Percentiles rank a stretch among this genome's conserved stretches.
Conservation (phyloP, 2,888 invertebrate species). For the Noctua fimbriata region DNA sequence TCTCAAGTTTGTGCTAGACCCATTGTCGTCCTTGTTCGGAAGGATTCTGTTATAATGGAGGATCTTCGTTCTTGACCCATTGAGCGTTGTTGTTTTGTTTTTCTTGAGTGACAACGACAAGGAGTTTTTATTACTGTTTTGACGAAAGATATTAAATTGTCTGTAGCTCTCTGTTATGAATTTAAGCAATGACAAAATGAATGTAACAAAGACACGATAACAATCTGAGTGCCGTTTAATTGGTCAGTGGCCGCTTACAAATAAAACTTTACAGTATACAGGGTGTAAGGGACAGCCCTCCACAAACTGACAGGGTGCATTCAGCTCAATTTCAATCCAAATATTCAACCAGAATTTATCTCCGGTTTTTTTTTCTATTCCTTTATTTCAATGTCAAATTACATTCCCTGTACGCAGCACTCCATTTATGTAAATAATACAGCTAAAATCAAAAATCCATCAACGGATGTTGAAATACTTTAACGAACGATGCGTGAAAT, state of each 20-base stretch:
- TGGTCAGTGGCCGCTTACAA: neutral
- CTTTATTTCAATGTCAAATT: no score
- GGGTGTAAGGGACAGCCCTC: no score
- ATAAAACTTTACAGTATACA: neutral
- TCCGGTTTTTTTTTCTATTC: no score
- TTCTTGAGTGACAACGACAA: slow-evolving; percentile 12
- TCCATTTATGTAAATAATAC: no score
- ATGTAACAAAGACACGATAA: neutral
- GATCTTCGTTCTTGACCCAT: slow-evolving; percentile 37
- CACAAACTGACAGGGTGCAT: no score
- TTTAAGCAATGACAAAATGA: neutral
- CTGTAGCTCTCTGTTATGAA: neutral
- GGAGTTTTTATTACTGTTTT: slow-evolving; percentile 34
- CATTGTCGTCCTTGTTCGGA: slow-evolving; percentile 34
- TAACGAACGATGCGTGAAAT: no score
- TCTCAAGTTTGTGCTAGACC: neutral
- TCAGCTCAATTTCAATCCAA: no score
- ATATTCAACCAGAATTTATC: no score
- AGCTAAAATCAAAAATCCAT: no score
- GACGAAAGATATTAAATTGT: slow-evolving; percentile 6
- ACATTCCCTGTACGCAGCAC: no score
- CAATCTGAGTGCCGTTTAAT: neutral
- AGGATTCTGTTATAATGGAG: slow-evolving; percentile 46
- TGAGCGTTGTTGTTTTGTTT: slow-evolving; percentile 40
- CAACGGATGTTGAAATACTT: no score